Conservation (phyloP, 2,797 vertebrate species). For the Vespertilio murinus region DNA sequence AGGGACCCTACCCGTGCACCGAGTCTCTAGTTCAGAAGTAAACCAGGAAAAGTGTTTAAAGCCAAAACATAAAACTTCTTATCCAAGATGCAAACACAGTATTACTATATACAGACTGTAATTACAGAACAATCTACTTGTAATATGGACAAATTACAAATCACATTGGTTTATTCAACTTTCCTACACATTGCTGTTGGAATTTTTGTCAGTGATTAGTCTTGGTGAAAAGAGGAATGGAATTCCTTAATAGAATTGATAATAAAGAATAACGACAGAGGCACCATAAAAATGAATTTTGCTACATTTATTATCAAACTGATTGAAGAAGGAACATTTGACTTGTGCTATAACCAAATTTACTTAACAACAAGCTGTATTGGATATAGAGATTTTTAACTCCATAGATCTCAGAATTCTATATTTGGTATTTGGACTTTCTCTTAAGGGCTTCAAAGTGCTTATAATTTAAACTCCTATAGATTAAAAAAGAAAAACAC, state of each 20-base stretch:
- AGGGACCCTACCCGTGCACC: too few species aligned
- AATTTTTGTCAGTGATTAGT: not conserved
- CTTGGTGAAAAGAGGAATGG: not conserved
- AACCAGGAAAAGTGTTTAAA: not conserved
- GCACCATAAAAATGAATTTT: not conserved
- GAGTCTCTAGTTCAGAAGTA: not conserved
- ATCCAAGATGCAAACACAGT: not conserved
- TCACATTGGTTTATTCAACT: not conserved
- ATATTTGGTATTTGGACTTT: not conserved
- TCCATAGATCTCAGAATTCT: not conserved
- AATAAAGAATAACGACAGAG: not conserved
- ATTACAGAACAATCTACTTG: not conserved
- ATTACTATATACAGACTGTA: not conserved
- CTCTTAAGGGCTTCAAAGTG: not conserved
- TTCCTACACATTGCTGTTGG: not conserved
- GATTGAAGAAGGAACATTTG: not conserved
- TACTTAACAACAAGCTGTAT: not conserved
- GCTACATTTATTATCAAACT: not conserved
- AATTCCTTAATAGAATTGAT: not conserved
- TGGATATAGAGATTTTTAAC: not conserved
- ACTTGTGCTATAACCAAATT: not conserved
- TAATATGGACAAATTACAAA: not conserved
- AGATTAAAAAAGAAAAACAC: not conserved
- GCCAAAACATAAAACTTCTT: not conserved
- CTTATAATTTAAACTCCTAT: not conserved